Base-by-base conservation (phyloP, 1,140 invertebrate genomes). In the Branchinecta lindahli region DNA sequence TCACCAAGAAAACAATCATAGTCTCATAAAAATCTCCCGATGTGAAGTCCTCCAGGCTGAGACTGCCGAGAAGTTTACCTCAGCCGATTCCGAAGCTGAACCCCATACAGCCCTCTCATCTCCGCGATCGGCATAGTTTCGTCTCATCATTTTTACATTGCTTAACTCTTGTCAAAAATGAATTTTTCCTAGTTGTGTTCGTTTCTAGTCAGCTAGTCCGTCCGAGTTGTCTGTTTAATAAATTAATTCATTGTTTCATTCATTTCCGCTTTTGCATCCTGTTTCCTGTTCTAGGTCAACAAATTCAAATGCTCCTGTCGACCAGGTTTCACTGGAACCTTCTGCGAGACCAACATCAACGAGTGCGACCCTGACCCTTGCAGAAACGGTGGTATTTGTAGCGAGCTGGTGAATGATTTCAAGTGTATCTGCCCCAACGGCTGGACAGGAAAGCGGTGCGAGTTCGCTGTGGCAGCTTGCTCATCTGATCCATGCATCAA, bases 341-440 rank as follows among this genome's bases (percentile, higher is more conserved):
- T 76, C n/a, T 78, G 77, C 70, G 74, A 84, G 78, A 80, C 79
- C 20, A 89, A 91, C 75, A 89, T 94, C 69, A 86, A 97, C 78
- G 94, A 97, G 75, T 96, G 93, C 77, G 84, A 84, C n/a, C 86
- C 87, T 0, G 83, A 86, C 75, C 92, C 92, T 7, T 96, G 93
- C 75, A 78, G 90, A 52, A 96, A 96, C 75, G 89, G 89, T 66
- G 93, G 89, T 7, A 85, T 85, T n/a, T 97, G 94, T 74, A 83
- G 85, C 68, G 93, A 96, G 79, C 87, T 88, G 75, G 85, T 96
- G 18, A 91, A 88, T 21, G 85, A 84, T 9, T 96, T 88, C 76
- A 86, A 85, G 73, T 97, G 94, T 76, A 79, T 84, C 33, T 97
- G 94, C 75, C 84, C 83, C 66, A 46, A 44, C 18, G 85, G 95